Evolutionary conservation across 2,113 vertebrate genomes (phyloP).

Genomic region (Melanostigma gelatinosum): DNA sequence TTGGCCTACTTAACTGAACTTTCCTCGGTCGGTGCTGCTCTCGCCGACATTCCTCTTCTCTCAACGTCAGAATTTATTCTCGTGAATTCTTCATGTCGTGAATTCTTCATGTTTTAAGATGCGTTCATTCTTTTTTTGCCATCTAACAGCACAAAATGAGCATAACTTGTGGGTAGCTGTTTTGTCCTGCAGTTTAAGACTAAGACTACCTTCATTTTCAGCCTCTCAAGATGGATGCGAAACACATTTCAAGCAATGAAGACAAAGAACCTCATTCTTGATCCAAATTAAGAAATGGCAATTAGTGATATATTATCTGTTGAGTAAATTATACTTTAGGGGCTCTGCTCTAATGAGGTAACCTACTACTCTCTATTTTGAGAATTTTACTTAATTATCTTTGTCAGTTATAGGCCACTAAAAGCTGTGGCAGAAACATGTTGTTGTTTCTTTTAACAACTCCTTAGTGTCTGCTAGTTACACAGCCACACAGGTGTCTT

Average conservation of each 20-base stretch:
- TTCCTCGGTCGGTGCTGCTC: background rate
- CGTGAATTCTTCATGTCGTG: slow-evolving; percentile 16
- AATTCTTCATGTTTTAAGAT: slow-evolving; percentile 3
- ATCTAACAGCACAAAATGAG: background rate
- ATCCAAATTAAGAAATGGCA: slow-evolving; percentile 20
- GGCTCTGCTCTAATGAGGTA: slow-evolving; percentile 42
- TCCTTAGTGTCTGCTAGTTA: background rate
- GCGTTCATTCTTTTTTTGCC: background rate
- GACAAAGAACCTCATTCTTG: slow-evolving; percentile 1
- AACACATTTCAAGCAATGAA: slow-evolving; percentile 6
- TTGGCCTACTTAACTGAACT: slow-evolving; percentile 55
- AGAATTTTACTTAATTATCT: slow-evolving; percentile 34
- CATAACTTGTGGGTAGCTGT: background rate
- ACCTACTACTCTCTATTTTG: slow-evolving; percentile 32
- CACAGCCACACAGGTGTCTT: background rate
- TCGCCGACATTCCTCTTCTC: slow-evolving; percentile 6
- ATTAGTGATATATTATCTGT: slow-evolving; percentile 31
- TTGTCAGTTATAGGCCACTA: slow-evolving; percentile 29
- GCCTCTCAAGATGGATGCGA: background rate
- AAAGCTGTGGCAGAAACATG: slow-evolving; percentile 10
- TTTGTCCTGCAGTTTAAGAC: background rate
- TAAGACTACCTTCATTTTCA: background rate
- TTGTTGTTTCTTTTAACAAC: background rate
- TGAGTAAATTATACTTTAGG: slow-evolving; percentile 38
- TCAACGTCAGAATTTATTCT: slow-evolving; percentile 17